A percentile compares a stretch with the other conserved stretches of the same genome.
These are phyloP conservation scores for Daktulosphaira vitifoliae DNA, from an alignment of 1,140 invertebrate genomes.

Conservation along the genomic window DNA sequence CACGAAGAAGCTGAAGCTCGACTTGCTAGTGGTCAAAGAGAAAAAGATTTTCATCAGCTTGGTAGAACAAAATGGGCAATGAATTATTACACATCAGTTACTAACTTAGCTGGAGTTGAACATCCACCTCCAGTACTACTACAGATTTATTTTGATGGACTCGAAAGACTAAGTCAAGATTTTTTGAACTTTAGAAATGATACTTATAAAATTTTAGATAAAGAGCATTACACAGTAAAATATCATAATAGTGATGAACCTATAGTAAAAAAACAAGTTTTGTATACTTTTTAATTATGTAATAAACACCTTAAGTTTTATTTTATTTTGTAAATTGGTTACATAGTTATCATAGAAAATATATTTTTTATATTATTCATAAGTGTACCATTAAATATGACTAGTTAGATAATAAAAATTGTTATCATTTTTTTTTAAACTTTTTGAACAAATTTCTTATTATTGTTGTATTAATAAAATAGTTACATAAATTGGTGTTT, in stretches of 20 bases:
- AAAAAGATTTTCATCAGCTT: conserved; percentile 37
- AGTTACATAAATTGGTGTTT: too few relatives aligned
- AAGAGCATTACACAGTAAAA: conserved; percentile 33
- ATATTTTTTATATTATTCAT: too few relatives aligned
- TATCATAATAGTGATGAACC: not conserved
- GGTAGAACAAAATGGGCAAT: conserved; percentile 34
- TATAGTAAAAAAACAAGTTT: conserved; percentile 25
- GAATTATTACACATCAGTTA: conserved; percentile 37
- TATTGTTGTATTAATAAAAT: too few relatives aligned
- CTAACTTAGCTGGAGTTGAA: conserved; percentile 35
- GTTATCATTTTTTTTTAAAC: too few relatives aligned
- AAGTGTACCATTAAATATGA: too few relatives aligned
- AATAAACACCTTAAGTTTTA: too few relatives aligned
- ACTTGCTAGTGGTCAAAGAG: conserved; percentile 32
- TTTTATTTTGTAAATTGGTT: too few relatives aligned
- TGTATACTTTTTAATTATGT: conserved; percentile 7
- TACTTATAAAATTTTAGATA: conserved; percentile 38
- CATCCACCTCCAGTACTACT: conserved; percentile 37
- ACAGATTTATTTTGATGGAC: conserved; percentile 37
- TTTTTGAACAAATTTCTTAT: too few relatives aligned
- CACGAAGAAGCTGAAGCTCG: conserved; percentile 32
- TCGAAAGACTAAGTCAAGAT: conserved; percentile 36
- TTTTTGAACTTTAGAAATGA: conserved; percentile 38
- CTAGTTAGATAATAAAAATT: too few relatives aligned
- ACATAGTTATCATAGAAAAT: too few relatives aligned